phyloP scores from a whole-genome alignment of 2,113 vertebrate species.

The Argyrosomus japonicus region DNA sequence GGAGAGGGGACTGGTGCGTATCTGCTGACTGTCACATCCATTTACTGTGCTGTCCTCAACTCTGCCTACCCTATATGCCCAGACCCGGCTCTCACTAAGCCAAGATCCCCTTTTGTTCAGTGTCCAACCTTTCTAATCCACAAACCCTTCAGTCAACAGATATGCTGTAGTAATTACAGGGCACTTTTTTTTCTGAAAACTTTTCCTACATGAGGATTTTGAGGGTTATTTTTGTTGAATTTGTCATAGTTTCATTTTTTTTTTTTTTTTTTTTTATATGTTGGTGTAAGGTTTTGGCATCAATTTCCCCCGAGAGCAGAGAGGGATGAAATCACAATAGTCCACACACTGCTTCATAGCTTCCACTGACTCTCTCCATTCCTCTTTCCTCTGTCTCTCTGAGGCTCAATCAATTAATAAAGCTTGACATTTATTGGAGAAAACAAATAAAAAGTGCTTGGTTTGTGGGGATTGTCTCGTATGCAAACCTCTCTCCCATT shows the following conservation, averaged over 20 bases:
- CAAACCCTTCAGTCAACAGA: conserved; percentile 45
- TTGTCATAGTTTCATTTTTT: conserved; percentile 4
- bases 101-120: conserved; percentile 68
- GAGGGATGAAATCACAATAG: conserved; percentile 34
- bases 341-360: conserved; percentile 9
- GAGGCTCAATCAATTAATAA: conserved; percentile 66
- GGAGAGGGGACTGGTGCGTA: conserved; percentile 48
- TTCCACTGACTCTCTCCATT: conserved; percentile 5
- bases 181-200: conserved; percentile 38
- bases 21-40: conserved; percentile 82
- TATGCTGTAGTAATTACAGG: conserved; percentile 44
- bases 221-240: conserved; percentile 23
- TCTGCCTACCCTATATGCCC: conserved; percentile 42
- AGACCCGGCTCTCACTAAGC: conserved; percentile 45
- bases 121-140: conserved; percentile 59
- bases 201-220: conserved; percentile 42
- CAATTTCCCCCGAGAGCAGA: conserved; percentile 3
- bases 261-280: not conserved
- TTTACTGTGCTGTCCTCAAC: conserved; percentile 68
- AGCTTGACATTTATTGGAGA: conserved; percentile 65
- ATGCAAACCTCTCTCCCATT: conserved; percentile 46
- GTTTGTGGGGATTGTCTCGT: conserved; percentile 45
- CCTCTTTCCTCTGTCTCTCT: conserved; percentile 30
- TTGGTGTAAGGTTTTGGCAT: conserved; percentile 38
- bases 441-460: conserved; percentile 52